Conservation (phyloP, 2,113 vertebrate species). For the Syrmaticus mikado region DNA sequence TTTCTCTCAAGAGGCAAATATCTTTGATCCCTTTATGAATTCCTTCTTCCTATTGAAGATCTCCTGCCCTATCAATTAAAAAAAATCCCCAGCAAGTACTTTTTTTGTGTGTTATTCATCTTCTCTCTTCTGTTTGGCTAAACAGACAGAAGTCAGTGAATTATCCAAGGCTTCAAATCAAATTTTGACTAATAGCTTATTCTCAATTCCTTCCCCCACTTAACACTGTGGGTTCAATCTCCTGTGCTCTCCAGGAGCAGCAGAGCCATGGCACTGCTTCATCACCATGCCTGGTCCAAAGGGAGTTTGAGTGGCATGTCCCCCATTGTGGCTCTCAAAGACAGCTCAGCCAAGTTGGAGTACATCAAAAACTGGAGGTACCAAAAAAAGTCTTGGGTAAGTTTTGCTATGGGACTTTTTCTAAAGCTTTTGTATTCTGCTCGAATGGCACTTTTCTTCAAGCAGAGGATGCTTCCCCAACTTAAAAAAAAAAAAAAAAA, state of each 20-base stretch:
- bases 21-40: background rate
- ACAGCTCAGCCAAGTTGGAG: background rate
- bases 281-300: background rate
- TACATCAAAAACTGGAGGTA: background rate
- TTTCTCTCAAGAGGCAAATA: background rate
- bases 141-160: background rate
- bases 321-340: background rate
- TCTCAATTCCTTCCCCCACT: background rate
- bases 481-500: too few relatives aligned
- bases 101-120: background rate
- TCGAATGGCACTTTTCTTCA: background rate
- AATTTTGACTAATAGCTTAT: background rate
- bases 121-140: background rate
- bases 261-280: background rate
- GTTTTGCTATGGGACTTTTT: background rate
- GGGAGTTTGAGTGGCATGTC: background rate
- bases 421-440: conserved; percentile 27
- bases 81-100: background rate
- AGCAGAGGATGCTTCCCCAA: background rate
- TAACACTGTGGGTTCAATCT: background rate
- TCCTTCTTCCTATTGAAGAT: background rate
- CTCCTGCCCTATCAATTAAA: background rate
- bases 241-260: background rate
- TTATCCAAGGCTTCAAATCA: background rate
- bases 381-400: background rate